Evolutionary conservation across 2,888 invertebrate species (phyloP).

Genomic region (Selenia dentaria): DNA sequence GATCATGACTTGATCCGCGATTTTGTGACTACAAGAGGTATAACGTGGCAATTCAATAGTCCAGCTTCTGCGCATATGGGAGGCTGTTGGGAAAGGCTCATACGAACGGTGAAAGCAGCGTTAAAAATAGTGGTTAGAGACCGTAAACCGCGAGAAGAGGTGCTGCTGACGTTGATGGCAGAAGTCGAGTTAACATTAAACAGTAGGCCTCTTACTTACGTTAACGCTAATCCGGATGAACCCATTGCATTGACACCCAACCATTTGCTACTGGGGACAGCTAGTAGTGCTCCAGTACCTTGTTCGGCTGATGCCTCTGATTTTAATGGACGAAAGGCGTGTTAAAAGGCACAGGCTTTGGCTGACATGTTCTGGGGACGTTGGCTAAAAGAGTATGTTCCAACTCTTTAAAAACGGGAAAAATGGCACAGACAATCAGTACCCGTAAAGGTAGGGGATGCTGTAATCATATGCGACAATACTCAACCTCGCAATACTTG

Average conservation of each 20-base stretch:
- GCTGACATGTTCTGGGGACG: background rate
- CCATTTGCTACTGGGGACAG: background rate
- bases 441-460: background rate
- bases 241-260: background rate
- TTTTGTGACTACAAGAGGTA: no score
- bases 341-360: background rate
- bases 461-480: background rate
- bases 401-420: background rate
- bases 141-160: background rate
- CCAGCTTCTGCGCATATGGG: no score
- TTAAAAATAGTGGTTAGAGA: background rate
- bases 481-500: background rate
- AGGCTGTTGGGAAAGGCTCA: background rate
- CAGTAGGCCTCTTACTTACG: background rate
- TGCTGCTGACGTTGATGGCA: background rate
- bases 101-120: background rate
- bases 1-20: no score
- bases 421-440: background rate
- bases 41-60: no score
- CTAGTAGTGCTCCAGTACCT: background rate
- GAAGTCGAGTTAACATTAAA: background rate
- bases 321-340: background rate
- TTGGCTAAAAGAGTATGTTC: background rate
- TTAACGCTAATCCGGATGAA: background rate
- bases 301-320: background rate